Conservation (phyloP, 2,888 invertebrate species). For the Oligia fasciuncula region DNA sequence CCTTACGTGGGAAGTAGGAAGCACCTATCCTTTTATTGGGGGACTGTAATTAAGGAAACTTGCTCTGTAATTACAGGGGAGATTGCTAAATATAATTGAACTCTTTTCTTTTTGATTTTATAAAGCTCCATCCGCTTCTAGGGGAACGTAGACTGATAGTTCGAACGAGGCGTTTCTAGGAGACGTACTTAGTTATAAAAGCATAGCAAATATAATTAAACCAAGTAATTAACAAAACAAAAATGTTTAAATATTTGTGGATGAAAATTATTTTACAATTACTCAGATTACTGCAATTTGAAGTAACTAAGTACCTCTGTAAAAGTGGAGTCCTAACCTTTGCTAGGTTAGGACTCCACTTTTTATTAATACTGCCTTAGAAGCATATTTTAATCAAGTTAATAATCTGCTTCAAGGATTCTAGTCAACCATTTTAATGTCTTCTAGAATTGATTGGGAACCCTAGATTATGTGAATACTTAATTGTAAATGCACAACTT, state of each 20-base stretch:
- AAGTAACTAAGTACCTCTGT: no score
- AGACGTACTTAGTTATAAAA: not conserved
- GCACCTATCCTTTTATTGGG: conserved; percentile 87
- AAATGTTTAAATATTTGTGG: not conserved
- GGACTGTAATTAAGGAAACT: conserved; percentile 87
- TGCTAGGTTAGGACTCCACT: not conserved
- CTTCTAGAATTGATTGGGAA: not conserved
- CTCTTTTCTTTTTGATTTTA: conserved; percentile 82
- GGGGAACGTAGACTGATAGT: conserved; percentile 58
- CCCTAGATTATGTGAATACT: not conserved
- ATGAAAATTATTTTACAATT: not conserved
- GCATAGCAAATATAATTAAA: not conserved
- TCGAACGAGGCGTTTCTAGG: conserved; percentile 12
- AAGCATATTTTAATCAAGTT: not conserved
- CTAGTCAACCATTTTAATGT: not conserved
- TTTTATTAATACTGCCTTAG: not conserved
- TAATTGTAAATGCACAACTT: not conserved
- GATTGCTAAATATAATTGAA: conserved; percentile 89
- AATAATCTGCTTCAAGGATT: not conserved
- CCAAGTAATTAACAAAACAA: not conserved
- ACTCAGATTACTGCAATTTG: not conserved
- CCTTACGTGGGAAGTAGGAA: conserved; percentile 88
- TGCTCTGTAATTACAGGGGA: conserved; percentile 88
- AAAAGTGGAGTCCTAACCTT: no score
- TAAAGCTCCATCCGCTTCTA: conserved; percentile 74